These are phyloP conservation scores for Porphyrio hochstetteri DNA, from an alignment of 2,113 vertebrate species.

Conservation along the genomic window DNA sequence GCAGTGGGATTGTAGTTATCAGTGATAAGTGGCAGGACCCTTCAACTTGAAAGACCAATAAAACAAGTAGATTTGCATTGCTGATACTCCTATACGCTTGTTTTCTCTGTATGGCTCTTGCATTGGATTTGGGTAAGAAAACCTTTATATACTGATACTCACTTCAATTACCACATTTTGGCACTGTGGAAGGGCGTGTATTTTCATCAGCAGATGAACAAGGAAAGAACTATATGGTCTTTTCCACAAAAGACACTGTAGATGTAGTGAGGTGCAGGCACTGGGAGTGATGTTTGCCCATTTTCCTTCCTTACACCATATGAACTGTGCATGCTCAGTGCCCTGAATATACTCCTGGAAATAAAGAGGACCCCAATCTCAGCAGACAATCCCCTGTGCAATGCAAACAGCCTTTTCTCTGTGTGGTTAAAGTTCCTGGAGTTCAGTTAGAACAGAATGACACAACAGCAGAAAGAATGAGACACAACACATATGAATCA, in stretches of 20 bases:
- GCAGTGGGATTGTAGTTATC: not conserved
- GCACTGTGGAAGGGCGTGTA: not conserved
- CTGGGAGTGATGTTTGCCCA: not conserved
- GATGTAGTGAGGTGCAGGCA: not conserved
- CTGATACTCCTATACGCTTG: not conserved
- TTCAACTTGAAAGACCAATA: not conserved
- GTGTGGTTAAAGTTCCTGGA: accelerated
- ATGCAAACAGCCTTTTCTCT: not conserved
- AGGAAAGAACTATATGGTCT: not conserved
- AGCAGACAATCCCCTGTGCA: not conserved
- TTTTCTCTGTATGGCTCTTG: not conserved
- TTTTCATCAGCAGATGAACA: not conserved
- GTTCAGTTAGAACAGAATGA: not conserved
- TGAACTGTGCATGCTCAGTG: not conserved
- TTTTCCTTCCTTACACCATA: not conserved
- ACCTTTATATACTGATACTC: not conserved
- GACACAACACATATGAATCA: accelerated
- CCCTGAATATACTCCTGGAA: not conserved
- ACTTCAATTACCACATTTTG: not conserved
- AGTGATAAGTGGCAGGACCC: not conserved
- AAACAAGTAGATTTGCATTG: not conserved
- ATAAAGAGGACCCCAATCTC: not conserved
- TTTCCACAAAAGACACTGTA: not conserved
- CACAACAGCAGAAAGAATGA: not conserved
- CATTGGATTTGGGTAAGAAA: not conserved